Percentiles rank a stretch among this genome's conserved stretches.
Evolutionary conservation across 2,888 invertebrate species (phyloP).

Genomic region (Stenurella melanura): DNA sequence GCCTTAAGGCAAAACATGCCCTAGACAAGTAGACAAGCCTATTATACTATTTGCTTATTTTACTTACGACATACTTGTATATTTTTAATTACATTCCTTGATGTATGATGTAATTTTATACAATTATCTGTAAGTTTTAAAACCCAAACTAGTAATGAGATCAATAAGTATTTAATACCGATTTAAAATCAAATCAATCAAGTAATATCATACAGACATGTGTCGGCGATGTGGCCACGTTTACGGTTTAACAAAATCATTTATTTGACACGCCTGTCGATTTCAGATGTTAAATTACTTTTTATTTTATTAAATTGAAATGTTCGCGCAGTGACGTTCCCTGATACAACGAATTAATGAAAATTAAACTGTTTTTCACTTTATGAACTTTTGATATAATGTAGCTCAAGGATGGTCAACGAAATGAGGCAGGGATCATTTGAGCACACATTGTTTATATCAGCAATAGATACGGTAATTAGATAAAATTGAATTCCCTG

Average conservation of each 20-base stretch:
- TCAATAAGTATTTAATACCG: background rate
- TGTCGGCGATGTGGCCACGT: conserved; percentile 5
- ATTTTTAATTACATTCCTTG: too few species aligned
- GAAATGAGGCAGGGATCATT: too few species aligned
- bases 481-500: too few species aligned
- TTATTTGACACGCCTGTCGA: conserved; percentile 32
- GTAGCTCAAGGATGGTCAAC: background rate
- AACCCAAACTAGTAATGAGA: background rate
- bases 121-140: background rate
- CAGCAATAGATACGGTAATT: too few species aligned
- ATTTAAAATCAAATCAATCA: conserved; percentile 23
- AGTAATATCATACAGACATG: conserved; percentile 14
- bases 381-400: background rate
- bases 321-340: conserved; percentile 11
- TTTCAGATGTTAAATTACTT: conserved; percentile 22
- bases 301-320: conserved; percentile 26
- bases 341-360: background rate
- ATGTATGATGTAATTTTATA: background rate
- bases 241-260: conserved; percentile 4
- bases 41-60: too few species aligned
- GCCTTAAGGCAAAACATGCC: too few species aligned
- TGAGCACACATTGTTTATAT: too few species aligned
- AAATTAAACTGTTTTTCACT: background rate
- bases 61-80: too few species aligned
- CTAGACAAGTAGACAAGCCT: too few species aligned